Evolutionary conservation across 2,113 vertebrate genomes (phyloP).

Genomic region (Hippocampus barbouri): DNA sequence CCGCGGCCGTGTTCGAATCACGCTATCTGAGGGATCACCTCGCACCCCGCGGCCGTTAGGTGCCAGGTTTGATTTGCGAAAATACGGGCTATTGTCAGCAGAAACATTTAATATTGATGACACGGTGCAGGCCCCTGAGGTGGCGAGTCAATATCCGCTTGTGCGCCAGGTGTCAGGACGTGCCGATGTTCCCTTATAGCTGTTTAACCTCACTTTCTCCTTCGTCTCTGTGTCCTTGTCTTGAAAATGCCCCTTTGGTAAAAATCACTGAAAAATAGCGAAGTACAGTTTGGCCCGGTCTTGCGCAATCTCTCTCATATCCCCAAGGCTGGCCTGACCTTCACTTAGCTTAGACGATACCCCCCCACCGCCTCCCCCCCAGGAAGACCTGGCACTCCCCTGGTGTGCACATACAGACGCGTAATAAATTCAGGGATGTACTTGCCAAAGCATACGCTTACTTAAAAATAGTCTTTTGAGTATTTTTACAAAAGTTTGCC

Average conservation of each 20-base stretch:
- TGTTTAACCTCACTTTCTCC: conserved; percentile 5
- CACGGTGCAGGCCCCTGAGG: conserved; percentile 17
- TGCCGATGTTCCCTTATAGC: conserved; percentile 19
- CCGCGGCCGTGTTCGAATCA: neutral
- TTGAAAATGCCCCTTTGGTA: neutral
- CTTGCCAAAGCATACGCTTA: no score
- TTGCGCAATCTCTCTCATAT: conserved; percentile 32
- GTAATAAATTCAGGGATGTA: neutral
- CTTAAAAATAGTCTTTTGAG: no score
- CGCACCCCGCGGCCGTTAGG: neutral
- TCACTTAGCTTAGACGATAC: conserved; percentile 23
- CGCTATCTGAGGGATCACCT: neutral
- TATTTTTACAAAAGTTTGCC: no score
- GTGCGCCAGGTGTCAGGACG: conserved; percentile 11
- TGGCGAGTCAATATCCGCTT: conserved; percentile 27
- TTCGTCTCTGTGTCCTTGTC: neutral
- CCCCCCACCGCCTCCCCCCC: neutral
- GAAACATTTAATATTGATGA: conserved; percentile 25
- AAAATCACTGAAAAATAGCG: neutral
- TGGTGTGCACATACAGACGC: neutral
- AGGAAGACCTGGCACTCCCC: conserved; percentile 12
- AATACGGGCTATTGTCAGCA: conserved; percentile 3
- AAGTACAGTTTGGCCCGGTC: conserved; percentile 4
- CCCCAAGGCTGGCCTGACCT: conserved; percentile 36
- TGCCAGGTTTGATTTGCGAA: conserved; percentile 11